These are phyloP conservation scores for Nycteola revayana DNA, from an alignment of 2,888 invertebrate genomes.

Conservation along the genomic window DNA sequence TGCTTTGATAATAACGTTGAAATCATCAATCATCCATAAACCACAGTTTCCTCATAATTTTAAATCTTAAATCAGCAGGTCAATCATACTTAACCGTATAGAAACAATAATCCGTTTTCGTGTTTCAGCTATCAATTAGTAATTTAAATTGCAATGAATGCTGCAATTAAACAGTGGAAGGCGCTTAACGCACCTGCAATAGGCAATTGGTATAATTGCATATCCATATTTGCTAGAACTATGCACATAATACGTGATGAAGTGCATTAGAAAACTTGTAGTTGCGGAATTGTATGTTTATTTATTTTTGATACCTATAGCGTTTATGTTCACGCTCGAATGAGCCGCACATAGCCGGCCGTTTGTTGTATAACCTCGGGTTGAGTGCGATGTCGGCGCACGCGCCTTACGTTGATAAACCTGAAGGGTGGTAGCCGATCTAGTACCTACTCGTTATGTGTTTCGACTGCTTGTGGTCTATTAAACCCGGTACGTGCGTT, in stretches of 20 bases:
- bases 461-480: slow-evolving; percentile 36
- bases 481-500: slow-evolving; percentile 20
- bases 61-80: no score
- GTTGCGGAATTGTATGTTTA: slow-evolving; percentile 32
- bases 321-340: slow-evolving; percentile 33
- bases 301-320: slow-evolving; percentile 36
- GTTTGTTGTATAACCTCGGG: slow-evolving; percentile 38
- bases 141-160: slow-evolving; percentile 43
- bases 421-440: slow-evolving; percentile 32
- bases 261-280: slow-evolving; percentile 39
- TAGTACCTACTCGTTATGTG: slow-evolving; percentile 33
- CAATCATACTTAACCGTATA: slow-evolving; percentile 2
- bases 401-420: slow-evolving; percentile 23
- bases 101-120: slow-evolving; percentile 2
- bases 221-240: slow-evolving; percentile 14
- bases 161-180: slow-evolving; percentile 12
- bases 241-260: slow-evolving; percentile 24
- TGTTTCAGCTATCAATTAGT: slow-evolving; percentile 30
- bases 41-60: no score
- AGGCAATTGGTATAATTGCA: no score
- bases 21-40: no score
- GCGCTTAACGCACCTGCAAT: slow-evolving; percentile 24
- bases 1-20: no score
- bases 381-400: slow-evolving; percentile 30
- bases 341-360: slow-evolving; percentile 18